Conservation (phyloP, 2,113 vertebrate genomes). For the Onychostoma macrolepis region DNA sequence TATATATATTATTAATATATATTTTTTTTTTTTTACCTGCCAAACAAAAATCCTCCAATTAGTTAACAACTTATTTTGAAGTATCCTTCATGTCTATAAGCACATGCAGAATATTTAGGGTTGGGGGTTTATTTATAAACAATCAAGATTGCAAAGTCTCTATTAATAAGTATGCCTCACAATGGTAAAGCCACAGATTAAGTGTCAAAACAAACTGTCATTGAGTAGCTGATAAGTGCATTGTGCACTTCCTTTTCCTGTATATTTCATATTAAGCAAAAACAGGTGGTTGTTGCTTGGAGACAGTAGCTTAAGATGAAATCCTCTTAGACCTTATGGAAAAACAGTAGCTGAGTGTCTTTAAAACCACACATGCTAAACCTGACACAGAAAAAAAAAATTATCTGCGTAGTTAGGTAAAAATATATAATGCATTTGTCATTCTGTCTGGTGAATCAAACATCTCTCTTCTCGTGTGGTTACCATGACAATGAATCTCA, state of each 20-base stretch:
- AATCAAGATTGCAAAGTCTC: background rate
- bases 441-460: background rate
- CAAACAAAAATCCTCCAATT: background rate
- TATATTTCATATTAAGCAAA: background rate
- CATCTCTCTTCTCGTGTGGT: background rate
- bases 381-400: background rate
- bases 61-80: background rate
- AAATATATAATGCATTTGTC: background rate
- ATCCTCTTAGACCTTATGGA: slow-evolving; percentile 38
- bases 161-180: background rate
- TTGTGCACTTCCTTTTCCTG: background rate
- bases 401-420: background rate
- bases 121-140: background rate
- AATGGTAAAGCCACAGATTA: background rate
- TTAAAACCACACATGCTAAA: background rate
- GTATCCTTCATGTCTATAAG: background rate
- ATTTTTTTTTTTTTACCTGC: background rate
- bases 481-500: slow-evolving; percentile 14
- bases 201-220: background rate
- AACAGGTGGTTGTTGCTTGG: background rate
- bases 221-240: background rate
- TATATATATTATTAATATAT: too few relatives aligned
- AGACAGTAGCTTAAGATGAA: slow-evolving; percentile 14
- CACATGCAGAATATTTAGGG: background rate
- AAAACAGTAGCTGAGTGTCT: background rate